A percentile compares a stretch with the other conserved stretches of the same genome.
These are phyloP conservation scores for Cepaea nemoralis DNA, from an alignment of 1,140 invertebrate genomes.

Conservation along the genomic window DNA sequence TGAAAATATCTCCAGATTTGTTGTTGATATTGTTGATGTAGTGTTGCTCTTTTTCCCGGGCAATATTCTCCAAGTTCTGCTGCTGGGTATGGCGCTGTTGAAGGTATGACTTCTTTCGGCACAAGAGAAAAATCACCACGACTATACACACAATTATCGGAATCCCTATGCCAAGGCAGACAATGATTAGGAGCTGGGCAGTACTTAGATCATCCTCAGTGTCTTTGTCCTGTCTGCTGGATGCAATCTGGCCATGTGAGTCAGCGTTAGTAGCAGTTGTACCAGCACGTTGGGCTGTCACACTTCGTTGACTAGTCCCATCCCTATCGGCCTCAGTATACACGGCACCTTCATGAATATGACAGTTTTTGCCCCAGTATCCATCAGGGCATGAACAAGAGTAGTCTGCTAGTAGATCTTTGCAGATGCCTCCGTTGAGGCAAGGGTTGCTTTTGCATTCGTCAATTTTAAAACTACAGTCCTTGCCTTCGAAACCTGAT, in stretches of 20 bases:
- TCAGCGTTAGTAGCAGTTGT: slow-evolving; percentile 1
- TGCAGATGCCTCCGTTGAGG: slow-evolving; percentile 91
- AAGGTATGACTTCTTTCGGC: slow-evolving; percentile 41
- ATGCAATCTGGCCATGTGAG: not conserved
- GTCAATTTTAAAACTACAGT: slow-evolving; percentile 87
- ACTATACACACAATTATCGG: slow-evolving; percentile 61
- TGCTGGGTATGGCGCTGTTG: slow-evolving; percentile 34
- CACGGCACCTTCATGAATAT: slow-evolving; percentile 40
- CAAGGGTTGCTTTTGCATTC: slow-evolving; percentile 95
- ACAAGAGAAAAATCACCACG: slow-evolving; percentile 56
- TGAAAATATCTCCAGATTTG: slow-evolving; percentile 49
- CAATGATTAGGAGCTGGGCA: slow-evolving; percentile 59
- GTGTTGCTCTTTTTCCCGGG: slow-evolving; percentile 63
- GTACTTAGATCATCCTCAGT: slow-evolving; percentile 43
- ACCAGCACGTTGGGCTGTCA: not conserved
- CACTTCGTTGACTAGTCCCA: not conserved
- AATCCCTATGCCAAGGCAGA: slow-evolving; percentile 67
- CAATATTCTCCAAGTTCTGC: slow-evolving; percentile 48
- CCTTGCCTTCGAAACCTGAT: slow-evolving; percentile 72
- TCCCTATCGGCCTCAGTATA: not conserved
- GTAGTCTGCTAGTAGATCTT: slow-evolving; percentile 93
- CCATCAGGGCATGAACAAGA: slow-evolving; percentile 63
- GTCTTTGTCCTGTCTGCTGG: not conserved
- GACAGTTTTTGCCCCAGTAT: slow-evolving; percentile 85
- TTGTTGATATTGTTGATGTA: slow-evolving; percentile 66